These are phyloP conservation scores for Pyrgilauda ruficollis DNA, from an alignment of 2,113 vertebrate genomes.

Conservation along the genomic window DNA sequence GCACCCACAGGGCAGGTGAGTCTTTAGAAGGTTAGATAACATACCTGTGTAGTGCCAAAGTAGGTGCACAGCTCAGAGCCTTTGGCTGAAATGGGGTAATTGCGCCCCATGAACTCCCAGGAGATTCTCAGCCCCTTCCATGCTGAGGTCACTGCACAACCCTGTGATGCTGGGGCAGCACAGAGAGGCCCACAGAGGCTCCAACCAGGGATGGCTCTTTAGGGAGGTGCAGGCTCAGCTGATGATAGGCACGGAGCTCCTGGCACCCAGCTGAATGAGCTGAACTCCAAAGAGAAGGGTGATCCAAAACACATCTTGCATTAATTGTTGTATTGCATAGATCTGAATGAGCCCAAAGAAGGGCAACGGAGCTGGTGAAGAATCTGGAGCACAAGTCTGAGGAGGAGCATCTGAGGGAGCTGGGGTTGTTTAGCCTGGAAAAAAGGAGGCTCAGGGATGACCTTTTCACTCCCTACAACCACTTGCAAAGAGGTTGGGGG, in stretches of 20 bases:
- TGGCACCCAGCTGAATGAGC: neutral
- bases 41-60: neutral
- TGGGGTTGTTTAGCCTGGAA: neutral
- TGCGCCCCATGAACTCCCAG: neutral
- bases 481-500: neutral
- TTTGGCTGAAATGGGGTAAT: neutral
- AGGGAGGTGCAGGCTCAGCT: neutral
- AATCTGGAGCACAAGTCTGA: neutral
- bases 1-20: neutral
- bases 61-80: neutral
- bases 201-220: fast-evolving
- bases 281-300: neutral
- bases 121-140: neutral
- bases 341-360: neutral
- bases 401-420: neutral
- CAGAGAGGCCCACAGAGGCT: neutral
- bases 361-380: fast-evolving
- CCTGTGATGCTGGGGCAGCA: fast-evolving
- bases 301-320: too few species aligned
- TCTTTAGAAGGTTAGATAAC: neutral
- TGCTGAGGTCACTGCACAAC: neutral
- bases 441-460: neutral
- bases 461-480: neutral
- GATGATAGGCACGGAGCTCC: neutral
- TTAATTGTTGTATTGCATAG: neutral